Evolutionary conservation across 2,888 invertebrate genomes (phyloP).

Genomic region (Epicampocera succincta): DNA sequence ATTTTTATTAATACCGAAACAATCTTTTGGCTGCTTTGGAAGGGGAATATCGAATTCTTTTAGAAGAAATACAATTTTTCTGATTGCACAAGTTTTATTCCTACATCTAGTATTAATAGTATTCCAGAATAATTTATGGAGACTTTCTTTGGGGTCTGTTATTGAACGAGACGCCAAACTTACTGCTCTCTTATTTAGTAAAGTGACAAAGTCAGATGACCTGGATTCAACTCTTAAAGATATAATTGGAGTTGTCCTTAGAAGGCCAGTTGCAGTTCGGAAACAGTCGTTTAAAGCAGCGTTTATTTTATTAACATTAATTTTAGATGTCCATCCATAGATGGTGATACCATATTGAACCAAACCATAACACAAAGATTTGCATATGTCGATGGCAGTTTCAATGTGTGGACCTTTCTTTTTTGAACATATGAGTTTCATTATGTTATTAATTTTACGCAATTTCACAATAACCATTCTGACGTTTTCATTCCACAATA

Average conservation of each 20-base stretch:
- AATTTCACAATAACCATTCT: conserved; percentile 9
- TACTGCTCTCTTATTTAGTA: conserved; percentile 8
- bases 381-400: conserved; percentile 39
- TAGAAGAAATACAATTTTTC: no score
- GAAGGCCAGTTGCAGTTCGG: conserved; percentile 62
- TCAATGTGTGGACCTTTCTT: conserved; percentile 54
- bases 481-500: conserved; percentile 23
- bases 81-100: no score
- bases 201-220: conserved; percentile 3
- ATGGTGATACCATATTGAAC: conserved; percentile 36
- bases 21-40: no score
- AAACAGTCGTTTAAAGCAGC: conserved; percentile 70
- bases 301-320: conserved; percentile 15
- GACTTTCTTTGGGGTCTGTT: conserved; percentile 12
- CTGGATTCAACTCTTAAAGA: conserved; percentile 20
- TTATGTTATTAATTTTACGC: conserved; percentile 38
- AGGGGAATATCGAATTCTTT: no score
- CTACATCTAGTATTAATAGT: no score
- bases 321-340: conserved; percentile 45
- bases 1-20: no score
- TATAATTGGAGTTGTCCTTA: conserved; percentile 34
- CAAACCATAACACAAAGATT: conserved; percentile 23
- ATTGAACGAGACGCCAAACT: conserved; percentile 16
- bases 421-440: conserved; percentile 41
- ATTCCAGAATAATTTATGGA: conserved; percentile 4